Base-by-base conservation (phyloP, 2,888 invertebrate genomes). In the Laspeyria flexula region DNA sequence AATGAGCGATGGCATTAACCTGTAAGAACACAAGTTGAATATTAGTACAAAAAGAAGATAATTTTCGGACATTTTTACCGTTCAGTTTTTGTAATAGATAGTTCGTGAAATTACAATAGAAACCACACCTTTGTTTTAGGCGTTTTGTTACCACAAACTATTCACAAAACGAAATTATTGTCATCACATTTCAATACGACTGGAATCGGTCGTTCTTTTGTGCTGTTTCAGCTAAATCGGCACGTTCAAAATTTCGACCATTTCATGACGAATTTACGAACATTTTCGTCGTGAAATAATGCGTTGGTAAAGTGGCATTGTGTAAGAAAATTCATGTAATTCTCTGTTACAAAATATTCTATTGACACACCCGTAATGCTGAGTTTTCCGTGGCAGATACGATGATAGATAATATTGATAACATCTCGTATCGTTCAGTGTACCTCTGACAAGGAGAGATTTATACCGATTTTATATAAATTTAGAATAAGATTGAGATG, bases 31-130 rank as follows among this genome's bases (percentile, higher is more conserved):
- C 25, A 7, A 3, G 7, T 7, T 6, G 9, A 2, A 3, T 3
- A 21, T 21, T 5, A 21, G 5, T 21, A 21, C 5, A 3, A 2
- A 21, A 21, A 21, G 3, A 3, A 21, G 5, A 21, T 21, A 21
- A 21, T 3, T 3, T 21, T 21, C 21, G 5, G 5, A 21, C 5
- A 21, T 21, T 21, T 53, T 65, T 67, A 69, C 56, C 55, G 41
- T 46, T 35, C 40, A 60, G 62, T 72, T 65, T 69, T 58, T 52
- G 39, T 50, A 64, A 65, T 58, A 65, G 55, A 63, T 60, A 42
- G 45, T 55, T 66, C 60, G 54, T 47, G 52, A 65, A 65, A 70
- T 55, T 43, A 57, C 71, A 72, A 73, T 65, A 58, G 60, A 30
- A 58, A 54, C 39, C 42, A 44, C 56, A 65, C 55, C 60, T 67